These are phyloP conservation scores for Sphaerophoria rueppellii DNA, from an alignment of 2,888 invertebrate genomes.

Conservation along the genomic window DNA sequence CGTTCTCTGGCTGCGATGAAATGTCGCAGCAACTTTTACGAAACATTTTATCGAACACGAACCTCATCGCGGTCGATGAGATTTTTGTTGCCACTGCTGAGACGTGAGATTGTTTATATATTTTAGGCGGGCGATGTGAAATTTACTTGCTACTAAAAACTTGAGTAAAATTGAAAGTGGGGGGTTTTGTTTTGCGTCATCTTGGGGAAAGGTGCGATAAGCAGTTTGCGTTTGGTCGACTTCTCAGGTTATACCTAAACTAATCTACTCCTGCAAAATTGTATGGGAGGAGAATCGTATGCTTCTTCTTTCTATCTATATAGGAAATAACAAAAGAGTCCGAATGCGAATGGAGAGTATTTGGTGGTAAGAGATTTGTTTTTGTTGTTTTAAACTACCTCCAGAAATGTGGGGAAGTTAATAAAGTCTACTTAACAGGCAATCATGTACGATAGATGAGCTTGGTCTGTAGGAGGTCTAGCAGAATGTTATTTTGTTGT, in stretches of 20 bases:
- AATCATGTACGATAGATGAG: constrained; percentile 40
- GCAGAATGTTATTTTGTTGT: constrained; percentile 39
- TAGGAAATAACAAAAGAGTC: constrained; percentile 56
- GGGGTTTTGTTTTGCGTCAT: constrained; percentile 8
- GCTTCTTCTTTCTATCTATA: constrained; percentile 3
- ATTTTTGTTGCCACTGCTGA: background rate
- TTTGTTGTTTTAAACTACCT: constrained; percentile 58
- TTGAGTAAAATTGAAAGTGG: background rate
- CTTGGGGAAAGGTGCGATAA: constrained; percentile 67
- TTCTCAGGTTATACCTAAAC: too few species aligned
- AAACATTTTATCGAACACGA: constrained; percentile 1
- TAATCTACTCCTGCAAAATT: background rate
- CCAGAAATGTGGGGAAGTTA: constrained; percentile 74
- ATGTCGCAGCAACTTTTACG: constrained; percentile 50
- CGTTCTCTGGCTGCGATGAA: background rate
- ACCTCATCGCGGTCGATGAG: background rate
- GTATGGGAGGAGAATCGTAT: constrained; percentile 49
- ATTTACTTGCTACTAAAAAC: background rate
- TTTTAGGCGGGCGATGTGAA: background rate
- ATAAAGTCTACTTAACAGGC: constrained; percentile 67
- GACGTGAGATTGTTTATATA: background rate
- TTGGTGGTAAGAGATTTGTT: constrained; percentile 68
- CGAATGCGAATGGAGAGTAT: constrained; percentile 63
- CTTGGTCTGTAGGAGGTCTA: constrained; percentile 29
- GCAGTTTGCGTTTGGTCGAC: background rate